phyloP scores from a whole-genome alignment of 2,113 vertebrate species.

The Heteronetta atricapilla region DNA sequence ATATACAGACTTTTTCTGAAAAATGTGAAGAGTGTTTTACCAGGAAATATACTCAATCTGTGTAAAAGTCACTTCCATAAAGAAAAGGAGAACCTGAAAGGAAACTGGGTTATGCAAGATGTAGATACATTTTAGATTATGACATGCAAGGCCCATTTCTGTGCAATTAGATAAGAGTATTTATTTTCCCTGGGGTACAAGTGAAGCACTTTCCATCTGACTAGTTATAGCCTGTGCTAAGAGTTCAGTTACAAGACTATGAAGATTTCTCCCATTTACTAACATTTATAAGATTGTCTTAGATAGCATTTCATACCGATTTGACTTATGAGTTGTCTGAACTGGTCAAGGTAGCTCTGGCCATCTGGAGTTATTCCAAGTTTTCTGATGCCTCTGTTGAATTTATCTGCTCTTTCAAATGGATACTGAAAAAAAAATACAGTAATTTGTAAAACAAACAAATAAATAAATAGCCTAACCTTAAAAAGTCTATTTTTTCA shows the following conservation, averaged over 20 bases:
- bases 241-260: not conserved
- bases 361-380: conserved; percentile 96
- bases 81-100: not conserved
- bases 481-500: not conserved
- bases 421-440: conserved; percentile 84
- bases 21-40: not conserved
- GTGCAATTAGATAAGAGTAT: not conserved
- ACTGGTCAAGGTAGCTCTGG: conserved; percentile 98
- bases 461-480: not conserved
- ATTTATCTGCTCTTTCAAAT: conserved; percentile 98
- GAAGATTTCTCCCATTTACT: not conserved
- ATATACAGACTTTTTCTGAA: not conserved
- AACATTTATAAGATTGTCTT: not conserved
- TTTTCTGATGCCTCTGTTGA: conserved; percentile 97
- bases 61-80: not conserved
- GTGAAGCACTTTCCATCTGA: not conserved
- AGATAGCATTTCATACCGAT: conserved; percentile 84
- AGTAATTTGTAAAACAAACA: not conserved
- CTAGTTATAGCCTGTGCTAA: not conserved
- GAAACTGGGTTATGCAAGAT: not conserved
- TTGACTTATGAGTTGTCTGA: conserved; percentile 97
- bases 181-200: not conserved
- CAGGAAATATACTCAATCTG: not conserved
- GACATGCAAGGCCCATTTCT: not conserved
- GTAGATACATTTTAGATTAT: not conserved